These are phyloP conservation scores for Lamellibrachia columna DNA, from an alignment of 2,888 invertebrate genomes.

Conservation along the genomic window DNA sequence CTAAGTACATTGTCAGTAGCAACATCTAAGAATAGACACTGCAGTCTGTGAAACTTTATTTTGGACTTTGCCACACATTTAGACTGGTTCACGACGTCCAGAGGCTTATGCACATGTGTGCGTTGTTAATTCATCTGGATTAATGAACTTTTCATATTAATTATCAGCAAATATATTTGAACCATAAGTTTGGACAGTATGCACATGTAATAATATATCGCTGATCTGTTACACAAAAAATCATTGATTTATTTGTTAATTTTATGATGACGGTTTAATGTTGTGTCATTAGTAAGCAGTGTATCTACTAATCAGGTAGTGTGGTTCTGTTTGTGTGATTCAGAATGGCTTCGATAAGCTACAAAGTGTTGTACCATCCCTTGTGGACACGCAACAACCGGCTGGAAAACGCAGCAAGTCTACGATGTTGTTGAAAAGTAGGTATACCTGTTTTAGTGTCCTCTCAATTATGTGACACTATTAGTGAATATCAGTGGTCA, in stretches of 20 bases:
- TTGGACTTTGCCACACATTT: not conserved
- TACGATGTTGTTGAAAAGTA: slow-evolving; percentile 32
- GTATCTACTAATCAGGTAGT: slow-evolving; percentile 20
- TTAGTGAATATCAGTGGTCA: not conserved
- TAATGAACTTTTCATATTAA: not conserved
- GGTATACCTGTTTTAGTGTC: slow-evolving; percentile 16
- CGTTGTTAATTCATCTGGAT: not conserved
- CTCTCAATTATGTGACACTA: not conserved
- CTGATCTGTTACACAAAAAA: no score
- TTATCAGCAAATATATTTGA: not conserved
- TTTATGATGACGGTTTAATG: not conserved
- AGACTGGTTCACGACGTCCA: not conserved
- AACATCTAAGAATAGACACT: not conserved
- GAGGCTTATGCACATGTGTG: not conserved
- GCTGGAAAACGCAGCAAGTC: slow-evolving; percentile 26
- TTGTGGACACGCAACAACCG: not conserved
- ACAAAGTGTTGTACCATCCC: slow-evolving; percentile 26
- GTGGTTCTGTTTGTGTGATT: slow-evolving; percentile 27
- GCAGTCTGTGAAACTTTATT: not conserved
- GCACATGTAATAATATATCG: no score
- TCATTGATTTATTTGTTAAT: not conserved
- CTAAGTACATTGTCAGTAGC: not conserved
- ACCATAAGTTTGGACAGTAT: not conserved
- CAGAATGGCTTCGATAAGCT: slow-evolving; percentile 34
- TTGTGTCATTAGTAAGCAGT: not conserved